Base-by-base conservation (phyloP, 2,113 vertebrate species). In the Platysteira castanea region DNA sequence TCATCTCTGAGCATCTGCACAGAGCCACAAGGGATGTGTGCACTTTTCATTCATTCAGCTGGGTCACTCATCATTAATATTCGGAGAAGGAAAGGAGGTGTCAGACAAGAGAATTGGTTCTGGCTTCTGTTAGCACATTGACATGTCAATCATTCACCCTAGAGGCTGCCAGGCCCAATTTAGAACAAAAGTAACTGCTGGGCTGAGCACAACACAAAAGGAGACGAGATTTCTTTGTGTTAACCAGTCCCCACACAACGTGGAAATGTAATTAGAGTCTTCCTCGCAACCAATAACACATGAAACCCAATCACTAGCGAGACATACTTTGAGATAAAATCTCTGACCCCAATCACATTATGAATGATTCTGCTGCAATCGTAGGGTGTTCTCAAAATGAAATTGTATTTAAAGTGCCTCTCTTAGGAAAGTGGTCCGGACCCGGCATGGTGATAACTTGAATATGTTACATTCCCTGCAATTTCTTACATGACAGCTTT, bases 1-100 rank as follows among this genome's bases (percentile, higher is more conserved):
- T 97, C 95, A 96, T 95, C 77, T 89, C 82, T 41, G 82, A 97
- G 94, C 94, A 95, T 96, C 92, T 97, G 95, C 94, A 95, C 2
- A 0, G 81, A 88, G 30, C 87, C 96, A 94, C 59, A 6, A 95
- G 76, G 79, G 95, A 91, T 46, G 33, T n/a, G 46, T 90, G 68
- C 68, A 78, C 94, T 96, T 97, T 91, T 89, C 93, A 96, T 97
- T 97, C 95, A 94, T 94, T 97, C 86, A 90, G 85, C 56, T 92
- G 37, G 79, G 83, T 91, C 85, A 75, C 30, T 85, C 87, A 3
- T 84, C 90, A 95, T 77, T 95, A 96, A 89, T 87, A 86, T 90
- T 94, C 53, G 0, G 47, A 56, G 65, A 35, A 92, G 88, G 84
- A 90, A 56, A 78, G 64, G 67, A 90, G 77, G 92, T 89, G 84